phyloP scores from a whole-genome alignment of 2,797 vertebrate species.

The Streptopelia turtur region DNA sequence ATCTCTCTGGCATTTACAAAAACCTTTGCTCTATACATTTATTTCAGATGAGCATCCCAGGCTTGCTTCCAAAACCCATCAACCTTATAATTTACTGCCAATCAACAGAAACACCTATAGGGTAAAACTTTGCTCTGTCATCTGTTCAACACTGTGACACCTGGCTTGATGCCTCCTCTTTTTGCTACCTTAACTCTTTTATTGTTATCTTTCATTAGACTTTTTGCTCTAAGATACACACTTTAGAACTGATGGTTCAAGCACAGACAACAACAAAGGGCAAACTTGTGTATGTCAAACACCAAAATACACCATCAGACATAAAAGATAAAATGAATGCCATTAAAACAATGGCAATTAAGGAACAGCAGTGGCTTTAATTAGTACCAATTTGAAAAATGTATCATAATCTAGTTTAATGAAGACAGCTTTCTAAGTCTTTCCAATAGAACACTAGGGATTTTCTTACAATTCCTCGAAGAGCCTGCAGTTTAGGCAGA shows the following conservation, averaged over 20 bases:
- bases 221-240: background rate
- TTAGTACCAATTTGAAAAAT: background rate
- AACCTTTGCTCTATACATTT: background rate
- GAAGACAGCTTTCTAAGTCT: background rate
- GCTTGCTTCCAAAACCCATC: background rate
- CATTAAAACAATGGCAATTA: background rate
- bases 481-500: background rate
- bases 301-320: background rate
- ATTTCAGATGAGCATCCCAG: background rate
- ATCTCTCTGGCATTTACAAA: background rate
- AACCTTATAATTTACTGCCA: background rate
- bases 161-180: background rate
- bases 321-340: slow-evolving; percentile 3
- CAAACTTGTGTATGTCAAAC: background rate
- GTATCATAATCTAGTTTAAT: background rate
- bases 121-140: background rate
- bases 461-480: background rate
- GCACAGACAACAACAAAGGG: background rate
- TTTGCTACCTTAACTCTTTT: background rate
- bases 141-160: background rate
- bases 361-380: background rate
- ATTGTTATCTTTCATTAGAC: background rate
- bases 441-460: background rate
- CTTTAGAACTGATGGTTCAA: background rate
- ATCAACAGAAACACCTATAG: background rate